Evolutionary conservation across 2,113 vertebrate species (phyloP).

Genomic region (Lepisosteus osseus): DNA sequence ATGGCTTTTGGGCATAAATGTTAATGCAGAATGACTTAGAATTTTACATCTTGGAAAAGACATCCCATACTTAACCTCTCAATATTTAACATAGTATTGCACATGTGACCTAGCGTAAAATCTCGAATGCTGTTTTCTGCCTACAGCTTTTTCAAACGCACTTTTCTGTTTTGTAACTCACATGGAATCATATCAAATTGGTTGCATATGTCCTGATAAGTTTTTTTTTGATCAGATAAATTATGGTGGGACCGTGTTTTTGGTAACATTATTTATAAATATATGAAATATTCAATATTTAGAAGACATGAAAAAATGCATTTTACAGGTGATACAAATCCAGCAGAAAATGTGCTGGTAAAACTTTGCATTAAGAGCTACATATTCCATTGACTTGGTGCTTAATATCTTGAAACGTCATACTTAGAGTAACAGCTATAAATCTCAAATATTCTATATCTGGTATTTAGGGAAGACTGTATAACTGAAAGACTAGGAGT

Average conservation of each 20-base stretch:
- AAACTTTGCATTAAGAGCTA: too few species aligned
- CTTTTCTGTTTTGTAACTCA: neutral
- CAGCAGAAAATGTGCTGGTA: too few species aligned
- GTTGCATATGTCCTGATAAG: neutral
- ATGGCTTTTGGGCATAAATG: slow-evolving; percentile 73
- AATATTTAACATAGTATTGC: slow-evolving; percentile 48
- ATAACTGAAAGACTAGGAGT: neutral
- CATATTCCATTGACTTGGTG: too few species aligned
- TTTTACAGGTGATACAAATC: neutral
- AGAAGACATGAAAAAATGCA: neutral
- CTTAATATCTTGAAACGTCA: too few species aligned
- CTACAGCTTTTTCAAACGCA: slow-evolving; percentile 39
- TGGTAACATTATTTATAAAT: neutral
- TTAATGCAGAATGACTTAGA: slow-evolving; percentile 66
- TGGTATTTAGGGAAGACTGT: neutral
- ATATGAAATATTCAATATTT: neutral
- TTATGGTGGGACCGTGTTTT: neutral
- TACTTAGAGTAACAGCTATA: neutral
- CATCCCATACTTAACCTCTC: slow-evolving; percentile 59
- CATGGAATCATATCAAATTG: neutral
- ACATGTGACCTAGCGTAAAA: slow-evolving; percentile 36
- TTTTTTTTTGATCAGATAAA: slow-evolving; percentile 6
- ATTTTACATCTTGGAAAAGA: slow-evolving; percentile 66
- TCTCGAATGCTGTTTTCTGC: slow-evolving; percentile 14
- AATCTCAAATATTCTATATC: neutral